A percentile compares a stretch with the other conserved stretches of the same genome.
Evolutionary conservation across 2,888 invertebrate genomes (phyloP).

Genomic region (Caenorhabditis sp.): DNA sequence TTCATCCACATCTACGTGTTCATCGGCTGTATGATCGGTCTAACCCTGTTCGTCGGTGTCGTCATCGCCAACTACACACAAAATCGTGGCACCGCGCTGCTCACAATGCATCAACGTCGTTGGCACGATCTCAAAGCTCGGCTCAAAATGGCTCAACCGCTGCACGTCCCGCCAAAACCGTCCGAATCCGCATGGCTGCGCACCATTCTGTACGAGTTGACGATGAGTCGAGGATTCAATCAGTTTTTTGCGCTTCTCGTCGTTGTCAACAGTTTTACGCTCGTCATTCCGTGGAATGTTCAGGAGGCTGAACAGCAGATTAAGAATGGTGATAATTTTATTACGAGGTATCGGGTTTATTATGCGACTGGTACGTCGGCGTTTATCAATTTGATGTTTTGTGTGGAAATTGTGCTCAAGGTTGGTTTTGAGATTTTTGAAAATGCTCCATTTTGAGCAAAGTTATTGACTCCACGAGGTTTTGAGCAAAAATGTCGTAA

Average conservation of each 20-base stretch:
- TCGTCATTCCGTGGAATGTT: conserved; percentile 74
- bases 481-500: not conserved
- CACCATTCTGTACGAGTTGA: conserved; percentile 95
- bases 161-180: conserved; percentile 95
- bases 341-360: too few relatives aligned
- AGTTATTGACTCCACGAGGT: not conserved
- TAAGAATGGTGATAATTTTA: too few relatives aligned
- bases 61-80: conserved; percentile 99
- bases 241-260: conserved; percentile 88
- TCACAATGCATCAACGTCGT: conserved; percentile 97
- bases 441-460: not conserved
- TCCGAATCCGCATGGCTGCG: conserved; percentile 78
- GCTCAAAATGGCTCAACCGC: conserved; percentile 96
- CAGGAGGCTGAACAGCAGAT: conserved; percentile 75
- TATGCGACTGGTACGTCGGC: conserved; percentile 71
- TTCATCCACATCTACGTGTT: conserved; percentile 99
- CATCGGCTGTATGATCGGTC: conserved; percentile 98
- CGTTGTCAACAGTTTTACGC: conserved; percentile 86
- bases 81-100: conserved; percentile 95
- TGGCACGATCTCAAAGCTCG: conserved; percentile 99
- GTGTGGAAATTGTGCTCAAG: conserved; percentile 94
- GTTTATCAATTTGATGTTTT: conserved; percentile 87
- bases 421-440: too few relatives aligned
- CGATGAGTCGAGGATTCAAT: conserved; percentile 94
- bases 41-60: conserved; percentile 97